phyloP scores from a whole-genome alignment of 2,888 invertebrate genomes.

The Pasiphila rectangulata region DNA sequence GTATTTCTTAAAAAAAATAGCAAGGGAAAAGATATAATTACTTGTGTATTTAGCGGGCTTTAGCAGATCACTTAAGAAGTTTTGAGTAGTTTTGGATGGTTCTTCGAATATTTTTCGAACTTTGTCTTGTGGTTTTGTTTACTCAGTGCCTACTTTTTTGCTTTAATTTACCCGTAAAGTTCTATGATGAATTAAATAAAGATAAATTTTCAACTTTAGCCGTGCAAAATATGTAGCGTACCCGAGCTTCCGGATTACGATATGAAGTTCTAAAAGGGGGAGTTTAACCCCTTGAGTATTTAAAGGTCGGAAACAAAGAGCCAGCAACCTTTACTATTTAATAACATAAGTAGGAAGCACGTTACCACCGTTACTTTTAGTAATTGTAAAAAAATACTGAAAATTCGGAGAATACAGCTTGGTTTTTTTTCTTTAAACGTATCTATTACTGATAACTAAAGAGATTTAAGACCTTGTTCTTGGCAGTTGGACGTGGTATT shows the following conservation, averaged over 20 bases:
- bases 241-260: slow-evolving; percentile 27
- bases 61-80: slow-evolving; percentile 10
- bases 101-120: slow-evolving; percentile 17
- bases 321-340: slow-evolving; percentile 24
- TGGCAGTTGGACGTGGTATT: no score
- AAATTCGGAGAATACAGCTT: no score
- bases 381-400: no score
- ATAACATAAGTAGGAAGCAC: slow-evolving; percentile 16
- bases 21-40: slow-evolving; percentile 23
- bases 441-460: no score
- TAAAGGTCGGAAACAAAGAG: slow-evolving; percentile 24
- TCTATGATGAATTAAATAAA: slow-evolving; percentile 14
- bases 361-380: slow-evolving; percentile 8
- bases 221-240: slow-evolving; percentile 22
- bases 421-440: no score
- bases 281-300: slow-evolving; percentile 23
- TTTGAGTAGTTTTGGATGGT: slow-evolving; percentile 1
- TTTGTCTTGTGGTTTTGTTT: slow-evolving; percentile 8
- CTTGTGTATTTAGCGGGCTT: slow-evolving; percentile 20
- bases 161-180: slow-evolving; percentile 10
- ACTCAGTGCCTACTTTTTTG: slow-evolving; percentile 1
- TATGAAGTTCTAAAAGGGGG: slow-evolving; percentile 25
- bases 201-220: slow-evolving; percentile 20
- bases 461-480: no score
- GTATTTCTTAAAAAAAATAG: slow-evolving; percentile 20